Conservation (phyloP, 2,888 invertebrate species). For the Omphaloscelis lunosa region DNA sequence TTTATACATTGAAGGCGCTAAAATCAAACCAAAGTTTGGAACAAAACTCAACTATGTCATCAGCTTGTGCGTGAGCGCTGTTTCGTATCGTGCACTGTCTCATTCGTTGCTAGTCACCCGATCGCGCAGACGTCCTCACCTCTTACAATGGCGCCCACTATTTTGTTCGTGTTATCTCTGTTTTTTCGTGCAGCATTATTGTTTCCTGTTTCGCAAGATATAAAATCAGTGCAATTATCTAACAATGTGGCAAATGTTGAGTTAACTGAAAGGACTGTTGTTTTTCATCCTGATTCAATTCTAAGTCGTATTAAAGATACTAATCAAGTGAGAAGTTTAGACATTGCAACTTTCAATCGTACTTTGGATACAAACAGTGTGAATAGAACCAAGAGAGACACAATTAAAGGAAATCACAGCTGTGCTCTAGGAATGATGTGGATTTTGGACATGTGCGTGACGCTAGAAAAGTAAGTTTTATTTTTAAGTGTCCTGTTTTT, state of each 20-base stretch:
- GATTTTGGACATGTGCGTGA: background rate
- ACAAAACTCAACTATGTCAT: slow-evolving; percentile 1
- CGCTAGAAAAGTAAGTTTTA: background rate
- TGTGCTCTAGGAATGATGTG: background rate
- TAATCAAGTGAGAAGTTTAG: background rate
- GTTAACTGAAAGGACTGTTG: background rate
- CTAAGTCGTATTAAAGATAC: background rate
- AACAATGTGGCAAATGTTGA: background rate
- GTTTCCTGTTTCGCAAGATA: background rate
- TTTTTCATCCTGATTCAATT: background rate
- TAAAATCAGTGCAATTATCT: slow-evolving; percentile 11
- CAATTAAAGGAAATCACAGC: background rate
- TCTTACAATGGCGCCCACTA: slow-evolving; percentile 7
- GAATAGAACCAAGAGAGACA: background rate
- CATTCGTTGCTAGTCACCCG: background rate
- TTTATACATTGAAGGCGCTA: no score
- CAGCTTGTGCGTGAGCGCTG: background rate
- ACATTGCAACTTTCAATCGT: background rate
- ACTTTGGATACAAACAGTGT: background rate
- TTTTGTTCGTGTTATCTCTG: background rate
- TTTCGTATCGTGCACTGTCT: background rate
- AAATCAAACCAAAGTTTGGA: background rate
- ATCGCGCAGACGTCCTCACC: background rate
- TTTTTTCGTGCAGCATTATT: background rate
- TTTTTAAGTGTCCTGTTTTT: background rate